A percentile compares a stretch with the other conserved stretches of the same genome.
Conservation (phyloP, 2,113 vertebrate species). For the Otis tarda region DNA sequence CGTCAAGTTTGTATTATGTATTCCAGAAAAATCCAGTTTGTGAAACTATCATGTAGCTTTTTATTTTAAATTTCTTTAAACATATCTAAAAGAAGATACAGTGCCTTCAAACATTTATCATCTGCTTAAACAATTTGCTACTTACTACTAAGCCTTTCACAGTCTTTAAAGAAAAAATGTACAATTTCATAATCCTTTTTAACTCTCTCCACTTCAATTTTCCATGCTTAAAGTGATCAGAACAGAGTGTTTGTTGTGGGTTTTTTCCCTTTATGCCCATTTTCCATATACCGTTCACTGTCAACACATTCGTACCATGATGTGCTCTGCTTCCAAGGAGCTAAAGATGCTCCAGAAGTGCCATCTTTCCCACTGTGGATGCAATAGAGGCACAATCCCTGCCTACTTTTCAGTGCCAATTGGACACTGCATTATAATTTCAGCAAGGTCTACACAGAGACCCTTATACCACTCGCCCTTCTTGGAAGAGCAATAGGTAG, state of each 20-base stretch:
- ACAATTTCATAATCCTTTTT: neutral
- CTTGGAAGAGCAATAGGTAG: neutral
- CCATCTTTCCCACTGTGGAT: neutral
- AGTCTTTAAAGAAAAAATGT: neutral
- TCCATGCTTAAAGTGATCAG: neutral
- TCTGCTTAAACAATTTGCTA: neutral
- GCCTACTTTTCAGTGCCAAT: neutral
- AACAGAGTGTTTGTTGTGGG: neutral
- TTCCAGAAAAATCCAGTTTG: neutral
- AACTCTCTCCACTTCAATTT: neutral
- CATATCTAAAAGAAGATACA: neutral
- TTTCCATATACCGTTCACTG: neutral
- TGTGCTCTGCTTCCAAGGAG: neutral
- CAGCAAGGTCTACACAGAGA: neutral
- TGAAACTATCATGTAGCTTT: neutral
- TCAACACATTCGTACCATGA: neutral
- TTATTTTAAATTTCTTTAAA: neutral
- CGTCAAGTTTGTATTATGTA: neutral
- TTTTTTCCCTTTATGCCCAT: neutral
- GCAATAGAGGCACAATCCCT: neutral
- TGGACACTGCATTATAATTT: neutral
- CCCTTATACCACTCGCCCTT: neutral
- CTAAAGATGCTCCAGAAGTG: neutral
- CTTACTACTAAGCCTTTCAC: neutral
- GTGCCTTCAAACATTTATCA: neutral